Base-by-base conservation (phyloP, 2,888 invertebrate genomes). In the Morinoia aosen region DNA sequence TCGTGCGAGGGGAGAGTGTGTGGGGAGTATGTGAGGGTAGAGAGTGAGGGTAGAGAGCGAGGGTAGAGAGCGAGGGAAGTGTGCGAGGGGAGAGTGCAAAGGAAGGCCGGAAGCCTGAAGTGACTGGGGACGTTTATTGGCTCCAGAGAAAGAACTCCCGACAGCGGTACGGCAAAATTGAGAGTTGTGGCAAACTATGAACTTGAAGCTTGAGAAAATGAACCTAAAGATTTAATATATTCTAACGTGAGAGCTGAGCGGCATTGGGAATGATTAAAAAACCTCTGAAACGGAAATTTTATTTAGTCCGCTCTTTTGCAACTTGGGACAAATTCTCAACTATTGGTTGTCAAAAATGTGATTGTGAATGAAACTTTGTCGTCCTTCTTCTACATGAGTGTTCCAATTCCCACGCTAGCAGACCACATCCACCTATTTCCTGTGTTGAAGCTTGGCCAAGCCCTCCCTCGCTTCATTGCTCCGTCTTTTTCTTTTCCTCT, bases 61-160 rank as follows among this genome's bases (percentile, higher is more conserved):
- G 39, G 12, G 88, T 33, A 39, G 90, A 48, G 48, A 40, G 40
- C 14, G 90, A 48, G 90, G 90, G 48, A 40, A 12, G 90, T 5
- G 10, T 12, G 90, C 14, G 90, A 90, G 48, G 90, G 90, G 90
- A 39, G 19, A 16, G 14, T 90, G 48, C 14, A 48, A 19, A 40
- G 76, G 90, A 48, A 90, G 76, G 90, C 90, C 39, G 90, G 90
- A 90, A 90, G 90, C 40, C 40, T 90, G 40, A 48, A 90, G 90
- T 40, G 90, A 90, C 90, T 90, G 40, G 90, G 2, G 90, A 40
- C 14, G 39, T 90, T 90, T 90, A 90, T 90, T 90, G 90, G 90
- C 90, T 90, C 90, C 90, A 48, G 76, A 16, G 76, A 76, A 33
- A 33, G 25, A 33, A 76, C 76, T 76, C 25, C 76, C 25, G 19